Base-by-base conservation (phyloP, 2,888 invertebrate genomes). In the Hirtodrosophila histrioides region DNA sequence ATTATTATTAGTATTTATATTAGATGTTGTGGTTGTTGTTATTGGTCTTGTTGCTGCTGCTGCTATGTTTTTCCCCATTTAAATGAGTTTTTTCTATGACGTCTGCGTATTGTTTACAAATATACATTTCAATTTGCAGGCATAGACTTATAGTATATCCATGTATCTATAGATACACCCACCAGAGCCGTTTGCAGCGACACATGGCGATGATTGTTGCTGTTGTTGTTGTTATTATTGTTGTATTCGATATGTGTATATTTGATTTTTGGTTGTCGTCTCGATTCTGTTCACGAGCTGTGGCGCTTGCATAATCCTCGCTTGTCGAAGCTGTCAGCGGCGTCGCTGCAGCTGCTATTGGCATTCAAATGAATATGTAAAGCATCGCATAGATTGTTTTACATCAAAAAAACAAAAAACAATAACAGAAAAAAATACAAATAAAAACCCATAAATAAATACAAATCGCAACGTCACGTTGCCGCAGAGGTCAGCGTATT, bases 71-170 rank as follows among this genome's bases (percentile, higher is more conserved):
- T 61, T 60, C 39, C 11, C 31, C 62, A 79, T 86, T 78, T 79
- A 86, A 84, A 86, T 84, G 77, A 69, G 84, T 74, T 83, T 76
- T 66, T 66, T 76, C 71, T 81, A 81, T 84, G 86, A 81, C 86
- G 86, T 86, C 81, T 78, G 77, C 66, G 72, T 81, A 79, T 81
- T 86, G 86, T 84, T 84, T 84, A 84, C 83, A 83, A 84, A 83
- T 83, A 81, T 86, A 74, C 81, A 65, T 74, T 83, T 86, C 81
- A 75, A 80, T 83, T 86, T 78, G 73, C 69, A 83, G 61, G 57
- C 41, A 64, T 55, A 50, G 49, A 63, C 17, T 17, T 17, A 17
- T 17, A 17, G 17, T 17, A 17, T 17, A 17, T 17, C 17, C 17
- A 39, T 54, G 46, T 66, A 73, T 56, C 66, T 73, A 53, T 46